Evolutionary conservation across 2,888 invertebrate genomes (phyloP).

Genomic region (Lasioglossum lativentre): DNA sequence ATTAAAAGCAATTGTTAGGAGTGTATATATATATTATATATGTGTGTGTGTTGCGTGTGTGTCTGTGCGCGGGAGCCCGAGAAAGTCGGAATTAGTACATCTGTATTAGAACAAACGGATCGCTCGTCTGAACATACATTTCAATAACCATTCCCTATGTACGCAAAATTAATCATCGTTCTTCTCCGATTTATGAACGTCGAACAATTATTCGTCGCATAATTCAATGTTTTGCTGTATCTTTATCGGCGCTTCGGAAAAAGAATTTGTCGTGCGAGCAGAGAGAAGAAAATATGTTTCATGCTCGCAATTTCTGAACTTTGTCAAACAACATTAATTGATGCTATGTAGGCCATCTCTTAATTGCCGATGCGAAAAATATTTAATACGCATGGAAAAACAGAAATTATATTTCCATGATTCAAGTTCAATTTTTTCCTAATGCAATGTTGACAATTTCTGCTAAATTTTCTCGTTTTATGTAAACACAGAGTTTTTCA

Average conservation of each 20-base stretch:
- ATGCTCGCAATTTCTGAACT: not conserved
- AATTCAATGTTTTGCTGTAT: not conserved
- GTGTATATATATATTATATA: constrained; percentile 12
- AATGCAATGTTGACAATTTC: not conserved
- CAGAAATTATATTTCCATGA: not conserved
- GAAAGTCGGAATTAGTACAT: constrained; percentile 63
- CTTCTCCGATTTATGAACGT: no score
- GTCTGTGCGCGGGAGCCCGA: not conserved
- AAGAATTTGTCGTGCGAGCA: not conserved
- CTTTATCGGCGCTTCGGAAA: not conserved
- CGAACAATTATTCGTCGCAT: not conserved
- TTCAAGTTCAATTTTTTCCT: not conserved
- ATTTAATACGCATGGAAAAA: not conserved
- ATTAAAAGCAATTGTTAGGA: constrained; percentile 72
- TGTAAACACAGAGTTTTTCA: no score
- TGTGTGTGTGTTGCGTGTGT: not conserved
- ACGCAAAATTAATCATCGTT: not conserved
- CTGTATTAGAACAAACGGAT: constrained; percentile 54
- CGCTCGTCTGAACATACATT: constrained; percentile 25
- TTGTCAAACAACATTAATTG: not conserved
- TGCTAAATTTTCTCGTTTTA: no score
- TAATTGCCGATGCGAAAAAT: not conserved
- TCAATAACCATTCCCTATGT: constrained; percentile 34
- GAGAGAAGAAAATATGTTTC: not conserved
- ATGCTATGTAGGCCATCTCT: not conserved